Base-by-base conservation (phyloP, 2,797 vertebrate genomes). In the Smutsia gigantea region DNA sequence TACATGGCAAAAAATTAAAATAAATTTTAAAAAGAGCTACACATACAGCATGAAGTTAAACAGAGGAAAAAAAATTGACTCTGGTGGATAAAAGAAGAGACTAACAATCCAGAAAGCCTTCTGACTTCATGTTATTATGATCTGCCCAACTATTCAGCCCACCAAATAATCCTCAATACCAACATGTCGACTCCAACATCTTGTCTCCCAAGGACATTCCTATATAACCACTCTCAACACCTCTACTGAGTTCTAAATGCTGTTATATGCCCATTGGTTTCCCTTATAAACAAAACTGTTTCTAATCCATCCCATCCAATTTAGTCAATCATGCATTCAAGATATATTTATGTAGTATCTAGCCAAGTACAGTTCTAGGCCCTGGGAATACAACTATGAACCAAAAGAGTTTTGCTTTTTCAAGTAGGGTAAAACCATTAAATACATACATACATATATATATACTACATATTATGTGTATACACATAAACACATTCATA, bases 401-500 rank as follows among this genome's bases (percentile, higher is more conserved):
- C 39, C 42, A 72, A 87, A 96, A 81, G 34, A 3, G 51, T 87
- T 89, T 68, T 95, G n/a, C 42, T 95, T 84, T 91, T 75, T 83
- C 14, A 84, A 90, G 31, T 29, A 91, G 4, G 39, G 14, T 59
- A 66, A 93, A 89, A 89, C 19, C 39, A 95, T 68, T 93, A 95
- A 71, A 72, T 29, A 89, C 2, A 93, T 27, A 57, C 1, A 68
- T 8, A 75, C 0, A 78, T 4, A 51, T 4, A 55, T 6, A n/a
- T 27, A 12, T 46, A 46, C 12, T 46, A 46, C 46, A 46, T 46
- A 46, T 46, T 12, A 46, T 46, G 46, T 46, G 46, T 46, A 46
- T 46, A 46, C 46, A 37, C 39, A 34, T 51, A 66, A 37, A 63
- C 31, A 90, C 19, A 72, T 79, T 59, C 64, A 82, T 13, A 68